Conservation (phyloP, 1,140 invertebrate genomes). For the Cherax quadricarinatus region DNA sequence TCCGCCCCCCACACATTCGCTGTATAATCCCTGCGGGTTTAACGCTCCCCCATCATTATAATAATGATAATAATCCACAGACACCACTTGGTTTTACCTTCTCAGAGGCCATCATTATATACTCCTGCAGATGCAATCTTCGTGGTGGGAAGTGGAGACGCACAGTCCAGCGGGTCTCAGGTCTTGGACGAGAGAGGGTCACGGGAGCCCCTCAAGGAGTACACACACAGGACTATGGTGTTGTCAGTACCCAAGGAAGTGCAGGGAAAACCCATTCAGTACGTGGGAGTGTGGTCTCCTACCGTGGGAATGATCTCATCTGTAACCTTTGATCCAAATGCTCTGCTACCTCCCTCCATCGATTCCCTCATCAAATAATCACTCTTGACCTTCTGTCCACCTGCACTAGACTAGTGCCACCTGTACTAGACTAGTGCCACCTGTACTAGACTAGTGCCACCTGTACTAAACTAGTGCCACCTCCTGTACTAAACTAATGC, state of each 20-base stretch:
- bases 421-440: no score
- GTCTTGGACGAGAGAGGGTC: constrained; percentile 54
- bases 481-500: no score
- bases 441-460: no score
- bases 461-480: no score
- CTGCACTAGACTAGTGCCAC: no score
- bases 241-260: constrained; percentile 56
- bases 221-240: constrained; percentile 41
- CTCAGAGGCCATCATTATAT: no score
- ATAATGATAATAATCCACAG: no score
- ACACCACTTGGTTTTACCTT: no score
- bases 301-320: constrained; percentile 68
- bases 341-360: constrained; percentile 50
- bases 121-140: constrained; percentile 67
- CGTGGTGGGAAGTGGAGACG: constrained; percentile 67
- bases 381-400: neutral
- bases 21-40: no score
- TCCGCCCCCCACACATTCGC: no score
- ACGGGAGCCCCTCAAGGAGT: constrained; percentile 52
- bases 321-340: constrained; percentile 66
- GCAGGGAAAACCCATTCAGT: constrained; percentile 51
- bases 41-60: no score
- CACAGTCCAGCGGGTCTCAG: constrained; percentile 42
- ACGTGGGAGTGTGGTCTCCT: constrained; percentile 72
- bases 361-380: neutral